phyloP scores from a whole-genome alignment of 2,113 vertebrate species.

The Corydoras maculifer region DNA sequence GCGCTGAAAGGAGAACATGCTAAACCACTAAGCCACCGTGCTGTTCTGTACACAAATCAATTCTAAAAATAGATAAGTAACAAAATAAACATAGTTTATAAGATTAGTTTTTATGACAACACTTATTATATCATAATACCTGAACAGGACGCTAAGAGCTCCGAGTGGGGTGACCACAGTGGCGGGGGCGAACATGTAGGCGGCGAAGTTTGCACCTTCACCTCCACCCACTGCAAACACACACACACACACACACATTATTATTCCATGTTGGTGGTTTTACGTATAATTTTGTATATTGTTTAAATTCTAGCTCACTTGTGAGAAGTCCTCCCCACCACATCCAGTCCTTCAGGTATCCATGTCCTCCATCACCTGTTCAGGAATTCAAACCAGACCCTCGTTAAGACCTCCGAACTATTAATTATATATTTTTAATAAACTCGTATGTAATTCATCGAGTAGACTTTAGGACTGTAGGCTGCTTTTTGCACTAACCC shows the following conservation, averaged over 20 bases:
- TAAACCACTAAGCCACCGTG: too few species aligned
- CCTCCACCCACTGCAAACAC: conserved; percentile 80
- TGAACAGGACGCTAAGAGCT: conserved; percentile 90
- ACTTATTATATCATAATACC: conserved; percentile 59
- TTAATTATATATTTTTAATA: too few species aligned
- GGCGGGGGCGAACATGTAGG: conserved; percentile 89
- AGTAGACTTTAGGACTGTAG: too few species aligned
- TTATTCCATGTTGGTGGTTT: neutral
- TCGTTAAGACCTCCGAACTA: too few species aligned
- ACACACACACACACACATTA: neutral
- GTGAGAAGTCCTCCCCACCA: conserved; percentile 95
- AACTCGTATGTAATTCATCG: too few species aligned
- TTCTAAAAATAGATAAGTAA: too few species aligned
- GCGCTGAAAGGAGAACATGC: too few species aligned
- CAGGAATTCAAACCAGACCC: neutral
- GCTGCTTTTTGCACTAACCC: too few species aligned
- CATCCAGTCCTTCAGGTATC: conserved; percentile 88
- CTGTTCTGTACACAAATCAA: too few species aligned
- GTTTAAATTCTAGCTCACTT: conserved; percentile 69
- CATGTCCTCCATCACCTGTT: conserved; percentile 85
- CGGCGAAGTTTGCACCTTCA: conserved; percentile 88
- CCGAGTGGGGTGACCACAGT: conserved; percentile 91
- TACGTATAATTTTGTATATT: neutral
- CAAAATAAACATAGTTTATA: too few species aligned
- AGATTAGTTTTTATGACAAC: neutral